A percentile compares a stretch with the other conserved stretches of the same genome.
phyloP scores from a whole-genome alignment of 2,797 vertebrate genomes.

The Tapirus indicus region DNA sequence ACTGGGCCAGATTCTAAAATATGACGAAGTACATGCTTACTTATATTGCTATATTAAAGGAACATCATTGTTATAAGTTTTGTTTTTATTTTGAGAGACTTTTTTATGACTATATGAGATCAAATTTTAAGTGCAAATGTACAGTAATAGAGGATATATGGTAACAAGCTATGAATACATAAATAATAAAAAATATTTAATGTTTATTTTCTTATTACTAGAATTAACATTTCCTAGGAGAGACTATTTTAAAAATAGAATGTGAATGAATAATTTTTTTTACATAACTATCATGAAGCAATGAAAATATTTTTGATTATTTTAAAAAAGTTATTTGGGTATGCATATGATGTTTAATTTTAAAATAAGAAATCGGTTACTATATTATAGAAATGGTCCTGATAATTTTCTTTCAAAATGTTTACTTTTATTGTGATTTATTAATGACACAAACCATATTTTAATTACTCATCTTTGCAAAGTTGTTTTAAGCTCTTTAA shows the following conservation, averaged over 20 bases:
- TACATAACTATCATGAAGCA: background rate
- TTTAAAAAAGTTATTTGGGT: background rate
- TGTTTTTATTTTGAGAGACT: slow-evolving; percentile 11
- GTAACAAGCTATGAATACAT: background rate
- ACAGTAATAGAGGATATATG: slow-evolving; percentile 15
- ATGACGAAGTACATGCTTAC: background rate
- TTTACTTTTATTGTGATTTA: slow-evolving; percentile 4
- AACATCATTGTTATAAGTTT: background rate
- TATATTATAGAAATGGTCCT: background rate
- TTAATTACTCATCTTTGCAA: background rate
- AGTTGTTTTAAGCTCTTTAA: background rate
- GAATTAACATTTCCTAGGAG: slow-evolving; percentile 36
- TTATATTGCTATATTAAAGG: background rate
- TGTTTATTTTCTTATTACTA: slow-evolving; percentile 34
- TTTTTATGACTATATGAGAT: background rate
- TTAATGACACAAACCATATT: background rate
- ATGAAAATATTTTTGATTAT: slow-evolving; percentile 7
- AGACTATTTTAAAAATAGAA: slow-evolving; percentile 17
- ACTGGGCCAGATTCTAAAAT: slow-evolving; percentile 6
- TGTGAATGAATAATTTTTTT: slow-evolving; percentile 44
- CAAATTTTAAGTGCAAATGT: background rate
- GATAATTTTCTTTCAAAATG: background rate
- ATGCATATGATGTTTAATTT: slow-evolving; percentile 48
- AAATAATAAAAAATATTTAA: slow-evolving; percentile 13
- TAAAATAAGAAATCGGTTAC: background rate